Conservation (phyloP, 1,140 invertebrate genomes). For the Dolichoris vasculosae region DNA sequence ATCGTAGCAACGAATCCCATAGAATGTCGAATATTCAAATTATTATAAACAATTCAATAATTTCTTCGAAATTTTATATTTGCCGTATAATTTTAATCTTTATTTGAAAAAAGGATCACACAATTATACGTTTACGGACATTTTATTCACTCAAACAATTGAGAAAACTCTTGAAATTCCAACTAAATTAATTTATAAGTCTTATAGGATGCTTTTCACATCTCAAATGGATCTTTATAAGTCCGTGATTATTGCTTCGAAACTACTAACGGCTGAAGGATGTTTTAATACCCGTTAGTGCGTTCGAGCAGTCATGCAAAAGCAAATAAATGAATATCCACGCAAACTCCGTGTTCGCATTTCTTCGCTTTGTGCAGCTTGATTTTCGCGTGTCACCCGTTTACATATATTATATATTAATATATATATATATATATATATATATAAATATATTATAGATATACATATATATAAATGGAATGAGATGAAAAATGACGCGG, state of each 20-base stretch:
- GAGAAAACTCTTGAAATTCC: background rate
- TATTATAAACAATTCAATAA: too few relatives aligned
- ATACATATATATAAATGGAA: background rate
- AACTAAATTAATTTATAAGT: background rate
- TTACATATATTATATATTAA: too few relatives aligned
- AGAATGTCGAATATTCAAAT: too few relatives aligned
- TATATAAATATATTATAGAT: background rate
- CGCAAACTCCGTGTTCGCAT: background rate
- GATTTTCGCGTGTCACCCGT: background rate
- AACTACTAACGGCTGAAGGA: background rate
- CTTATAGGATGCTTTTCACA: background rate
- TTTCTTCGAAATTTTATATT: too few relatives aligned
- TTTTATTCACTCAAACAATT: background rate
- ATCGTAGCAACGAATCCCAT: too few relatives aligned
- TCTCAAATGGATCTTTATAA: background rate
- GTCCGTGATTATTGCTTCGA: background rate
- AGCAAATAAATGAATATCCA: background rate
- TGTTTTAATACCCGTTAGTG: background rate
- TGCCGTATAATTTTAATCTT: too few relatives aligned
- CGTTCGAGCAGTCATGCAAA: background rate
- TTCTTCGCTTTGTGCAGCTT: background rate
- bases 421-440: background rate
- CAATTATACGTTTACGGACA: too few relatives aligned
- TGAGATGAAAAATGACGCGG: background rate
- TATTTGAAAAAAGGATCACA: too few relatives aligned